Base-by-base conservation (phyloP, 2,113 vertebrate genomes). In the Speoplatyrhinus poulsoni region DNA sequence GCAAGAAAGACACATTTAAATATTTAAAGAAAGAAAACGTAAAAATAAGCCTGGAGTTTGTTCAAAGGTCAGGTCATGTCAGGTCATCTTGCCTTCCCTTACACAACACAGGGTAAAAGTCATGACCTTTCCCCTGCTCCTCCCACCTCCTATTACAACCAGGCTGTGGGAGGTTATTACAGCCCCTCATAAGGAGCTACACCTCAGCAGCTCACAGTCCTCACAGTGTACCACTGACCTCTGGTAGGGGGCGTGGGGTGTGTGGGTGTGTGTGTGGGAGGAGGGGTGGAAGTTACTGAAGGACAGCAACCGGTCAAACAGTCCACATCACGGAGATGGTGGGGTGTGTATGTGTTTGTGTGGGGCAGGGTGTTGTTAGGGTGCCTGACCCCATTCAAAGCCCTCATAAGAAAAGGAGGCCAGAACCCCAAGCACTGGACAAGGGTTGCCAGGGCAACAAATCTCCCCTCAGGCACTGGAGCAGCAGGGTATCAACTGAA, bases 401-500 rank as follows among this genome's bases (percentile, higher is more conserved):
- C 19, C 67, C 77, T 83, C 74, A 53, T 54, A 75, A 86, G 81
- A 85, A 86, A 91, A 89, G 74, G 77, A 84, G 80, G 81, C 84
- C 81, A 87, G 82, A 79, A 76, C 82, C 70, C 68, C 50, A 36
- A 41, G 54, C 65, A 73, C 78, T 61, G 79, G 83, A 87, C 86
- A 76, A 78, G 63, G 58, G 85, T 91, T 86, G 61, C 73, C 65
- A 87, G 85, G 75, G 88, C 61, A 75, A 90, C 85, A 55, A 0
- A 55, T 82, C 82, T 76, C 80, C 76, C 82, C 67, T 52, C 56
- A 56, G 69, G 69, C 79, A 75, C n/a, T 8, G 58, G 62, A 76
- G 74, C 87, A 85, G 86, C 83, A 50, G 87, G 85, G 82, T 76
- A 82, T 83, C 80, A 81, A 87, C 82, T 62, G 76, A 83, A 85